Base-by-base conservation (phyloP, 2,888 invertebrate genomes). In the Cancer borealis region DNA sequence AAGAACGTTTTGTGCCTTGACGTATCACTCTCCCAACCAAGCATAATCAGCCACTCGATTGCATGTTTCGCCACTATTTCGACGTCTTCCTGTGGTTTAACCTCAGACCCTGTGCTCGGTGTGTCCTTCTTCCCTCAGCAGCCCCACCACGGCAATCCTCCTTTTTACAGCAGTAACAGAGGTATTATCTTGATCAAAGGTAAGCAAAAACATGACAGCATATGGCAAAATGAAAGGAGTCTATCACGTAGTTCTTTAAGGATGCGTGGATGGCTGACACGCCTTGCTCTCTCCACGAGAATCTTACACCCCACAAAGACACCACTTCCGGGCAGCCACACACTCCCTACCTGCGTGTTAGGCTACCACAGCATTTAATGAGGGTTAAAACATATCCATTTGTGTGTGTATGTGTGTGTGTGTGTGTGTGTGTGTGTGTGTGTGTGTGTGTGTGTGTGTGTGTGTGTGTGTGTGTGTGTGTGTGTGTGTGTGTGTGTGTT, bases 151-250 rank as follows among this genome's bases (percentile, higher is more conserved):
- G 6, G n/a, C 66, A 14, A 6, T n/a, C 66, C n/a, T n/a, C n/a
- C 17, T n/a, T 8, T n/a, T 21, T 21, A n/a, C n/a, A 66, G n/a
- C 66, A 66, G 66, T 66, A 66, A 21, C n/a, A 21, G 8, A 66
- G n/a, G 21, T n/a, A 66, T 17, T 66, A 66, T 66, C n/a, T 66
- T 66, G 12, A 17, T 66, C 60, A 66, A 66, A 66, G 66, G 66
- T n/a, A 66, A 66, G n/a, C 66, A 66, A n/a, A n/a, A 66, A 66
- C 66, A 66, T 66, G 66, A 66, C 66, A 66, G n/a, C 54, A 54
- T 54, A 39, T 39, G 39, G 54, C 54, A 54, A 54, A 21, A 66
- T 66, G 66, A 66, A 6, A 21, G 66, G n/a, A 66, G 66, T 66
- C n/a, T 66, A 66, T 66, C 66, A 66, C n/a, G 66, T 21, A n/a